Evolutionary conservation across 2,797 vertebrate species (phyloP).

Genomic region (Sandelia bainsii): DNA sequence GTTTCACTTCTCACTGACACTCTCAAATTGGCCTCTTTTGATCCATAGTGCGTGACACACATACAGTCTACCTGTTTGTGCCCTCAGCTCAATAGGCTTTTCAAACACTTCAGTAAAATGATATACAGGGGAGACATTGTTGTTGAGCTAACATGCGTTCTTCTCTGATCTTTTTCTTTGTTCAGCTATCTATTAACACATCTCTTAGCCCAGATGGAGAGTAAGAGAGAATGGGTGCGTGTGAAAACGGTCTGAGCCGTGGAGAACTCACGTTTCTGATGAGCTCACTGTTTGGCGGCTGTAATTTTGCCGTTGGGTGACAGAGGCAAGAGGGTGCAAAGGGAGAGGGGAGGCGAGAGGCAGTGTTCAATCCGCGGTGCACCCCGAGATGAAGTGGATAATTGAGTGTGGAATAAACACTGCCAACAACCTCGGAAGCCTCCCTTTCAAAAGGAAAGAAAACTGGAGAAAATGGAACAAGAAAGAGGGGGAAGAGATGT

Average conservation of each 20-base stretch:
- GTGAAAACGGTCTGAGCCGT: slow-evolving; percentile 51
- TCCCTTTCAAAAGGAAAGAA: slow-evolving; percentile 65
- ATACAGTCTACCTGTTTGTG: slow-evolving; percentile 69
- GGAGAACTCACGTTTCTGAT: slow-evolving; percentile 66
- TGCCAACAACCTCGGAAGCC: slow-evolving; percentile 79
- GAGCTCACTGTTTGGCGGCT: slow-evolving; percentile 71
- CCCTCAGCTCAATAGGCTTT: slow-evolving; percentile 51
- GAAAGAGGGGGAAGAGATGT: slow-evolving; percentile 54
- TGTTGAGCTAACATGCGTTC: slow-evolving; percentile 34
- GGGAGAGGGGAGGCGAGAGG: slow-evolving; percentile 43
- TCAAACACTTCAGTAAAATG: slow-evolving; percentile 48
- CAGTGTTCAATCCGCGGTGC: slow-evolving; percentile 65
- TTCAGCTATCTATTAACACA: slow-evolving; percentile 38
- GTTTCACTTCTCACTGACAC: slow-evolving; percentile 73
- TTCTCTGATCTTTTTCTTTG: slow-evolving; percentile 27
- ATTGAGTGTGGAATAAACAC: slow-evolving; percentile 87
- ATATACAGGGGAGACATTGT: slow-evolving; percentile 41
- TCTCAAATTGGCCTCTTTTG: slow-evolving; percentile 76
- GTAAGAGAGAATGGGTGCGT: slow-evolving; percentile 38
- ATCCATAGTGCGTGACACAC: slow-evolving; percentile 66
- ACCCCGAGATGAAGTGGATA: slow-evolving; percentile 85
- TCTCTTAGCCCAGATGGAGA: slow-evolving; percentile 51
- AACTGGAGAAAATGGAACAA: slow-evolving; percentile 57
- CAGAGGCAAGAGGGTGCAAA: slow-evolving; percentile 33
- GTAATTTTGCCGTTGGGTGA: slow-evolving; percentile 64